Conservation (phyloP, 2,797 vertebrate species). For the Crax fasciolata region DNA sequence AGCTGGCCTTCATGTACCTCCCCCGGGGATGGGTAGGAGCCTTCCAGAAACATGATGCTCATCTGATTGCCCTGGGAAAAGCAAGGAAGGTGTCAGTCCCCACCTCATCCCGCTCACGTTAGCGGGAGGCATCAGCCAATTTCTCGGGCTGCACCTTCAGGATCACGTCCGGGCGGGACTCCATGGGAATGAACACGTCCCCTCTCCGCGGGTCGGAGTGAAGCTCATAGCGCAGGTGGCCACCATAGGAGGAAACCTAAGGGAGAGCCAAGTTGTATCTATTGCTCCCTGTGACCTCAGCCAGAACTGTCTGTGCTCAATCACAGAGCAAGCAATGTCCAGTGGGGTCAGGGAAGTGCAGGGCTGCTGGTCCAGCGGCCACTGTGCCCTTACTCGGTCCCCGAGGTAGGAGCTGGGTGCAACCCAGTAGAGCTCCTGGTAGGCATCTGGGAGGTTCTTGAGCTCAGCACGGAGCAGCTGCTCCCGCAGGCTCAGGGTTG, state of each 20-base stretch:
- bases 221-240: constrained; percentile 89
- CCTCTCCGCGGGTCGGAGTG: constrained; percentile 91
- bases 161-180: constrained; percentile 91
- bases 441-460: constrained; percentile 86
- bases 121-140: not conserved
- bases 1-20: constrained; percentile 86
- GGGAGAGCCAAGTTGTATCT: fast-evolving
- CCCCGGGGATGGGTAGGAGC: constrained; percentile 86
- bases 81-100: not conserved
- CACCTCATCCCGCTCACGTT: not conserved
- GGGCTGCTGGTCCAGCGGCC: not conserved
- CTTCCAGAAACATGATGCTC: constrained; percentile 93
- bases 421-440: constrained; percentile 94
- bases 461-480: constrained; percentile 89
- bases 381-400: constrained; percentile 85
- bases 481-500: constrained; percentile 75
- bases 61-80: constrained; percentile 94
- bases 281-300: not conserved
- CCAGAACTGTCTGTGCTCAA: fast-evolving
- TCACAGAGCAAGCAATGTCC: fast-evolving
- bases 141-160: constrained; percentile 86
- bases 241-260: constrained; percentile 95
- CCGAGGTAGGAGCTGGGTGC: constrained; percentile 91
- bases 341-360: not conserved
- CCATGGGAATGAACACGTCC: constrained; percentile 88